Conservation (phyloP, 2,113 vertebrate species). For the Columba livia region DNA sequence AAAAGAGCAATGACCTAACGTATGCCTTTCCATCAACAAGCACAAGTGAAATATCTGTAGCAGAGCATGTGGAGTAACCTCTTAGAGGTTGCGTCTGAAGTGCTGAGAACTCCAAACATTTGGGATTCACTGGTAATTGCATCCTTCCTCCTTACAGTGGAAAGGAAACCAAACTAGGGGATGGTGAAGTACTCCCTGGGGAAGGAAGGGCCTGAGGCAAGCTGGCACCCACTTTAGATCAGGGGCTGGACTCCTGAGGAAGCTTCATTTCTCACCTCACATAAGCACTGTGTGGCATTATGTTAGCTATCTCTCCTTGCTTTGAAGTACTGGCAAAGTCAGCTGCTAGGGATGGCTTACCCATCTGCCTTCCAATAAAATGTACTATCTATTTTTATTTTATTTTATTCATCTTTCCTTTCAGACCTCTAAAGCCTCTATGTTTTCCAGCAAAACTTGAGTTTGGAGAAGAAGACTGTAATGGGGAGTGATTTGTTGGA, state of each 20-base stretch:
- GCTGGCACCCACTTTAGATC: neutral
- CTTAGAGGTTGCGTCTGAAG: neutral
- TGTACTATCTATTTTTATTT: neutral
- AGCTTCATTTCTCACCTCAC: neutral
- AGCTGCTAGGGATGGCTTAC: neutral
- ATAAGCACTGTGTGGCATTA: neutral
- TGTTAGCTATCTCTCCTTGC: neutral
- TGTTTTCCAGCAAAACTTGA: neutral
- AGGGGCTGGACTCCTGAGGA: rapidly evolving
- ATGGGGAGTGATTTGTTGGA: neutral
- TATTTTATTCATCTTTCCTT: neutral
- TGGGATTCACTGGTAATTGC: neutral
- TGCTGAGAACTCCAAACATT: neutral
- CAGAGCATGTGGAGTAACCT: neutral
- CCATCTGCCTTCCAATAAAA: neutral
- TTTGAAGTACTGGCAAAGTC: neutral
- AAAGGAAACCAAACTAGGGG: neutral
- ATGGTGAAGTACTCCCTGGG: neutral
- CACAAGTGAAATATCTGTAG: neutral
- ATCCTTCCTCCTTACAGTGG: neutral
- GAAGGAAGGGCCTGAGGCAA: neutral
- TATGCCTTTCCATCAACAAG: neutral
- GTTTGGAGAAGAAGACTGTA: neutral
- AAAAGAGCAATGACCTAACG: neutral
- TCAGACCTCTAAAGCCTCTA: neutral